These are phyloP conservation scores for Megalops cyprinoides DNA, from an alignment of 2,797 vertebrate genomes.

Conservation along the genomic window DNA sequence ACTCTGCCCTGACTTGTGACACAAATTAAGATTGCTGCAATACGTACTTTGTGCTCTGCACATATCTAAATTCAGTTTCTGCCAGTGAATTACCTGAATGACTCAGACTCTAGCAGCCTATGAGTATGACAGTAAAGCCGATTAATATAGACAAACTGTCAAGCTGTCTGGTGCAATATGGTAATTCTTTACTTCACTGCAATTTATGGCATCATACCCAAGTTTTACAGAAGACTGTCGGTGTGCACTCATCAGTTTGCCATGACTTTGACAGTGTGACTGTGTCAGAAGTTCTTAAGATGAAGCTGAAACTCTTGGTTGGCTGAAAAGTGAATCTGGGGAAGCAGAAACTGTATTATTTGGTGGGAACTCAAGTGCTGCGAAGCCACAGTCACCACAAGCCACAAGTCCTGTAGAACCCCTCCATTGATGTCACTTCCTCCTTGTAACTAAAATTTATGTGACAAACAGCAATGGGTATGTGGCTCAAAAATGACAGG, in stretches of 20 bases:
- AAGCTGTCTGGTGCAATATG: constrained; percentile 44
- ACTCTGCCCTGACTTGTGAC: neutral
- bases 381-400: too few relatives aligned
- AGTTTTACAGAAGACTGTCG: constrained; percentile 4
- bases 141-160: constrained; percentile 51
- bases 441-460: too few relatives aligned
- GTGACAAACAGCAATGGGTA: too few relatives aligned
- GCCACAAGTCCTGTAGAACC: too few relatives aligned
- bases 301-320: neutral
- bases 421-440: too few relatives aligned
- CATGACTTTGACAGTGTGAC: too few relatives aligned
- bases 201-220: constrained; percentile 21
- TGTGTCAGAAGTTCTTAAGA: neutral
- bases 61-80: constrained; percentile 34
- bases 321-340: neutral
- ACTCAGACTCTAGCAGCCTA: neutral
- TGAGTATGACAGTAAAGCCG: constrained; percentile 39
- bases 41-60: neutral
- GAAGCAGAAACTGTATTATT: neutral
- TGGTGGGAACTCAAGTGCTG: neutral
- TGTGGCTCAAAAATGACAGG: too few relatives aligned
- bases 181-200: constrained; percentile 36
- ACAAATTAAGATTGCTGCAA: neutral
- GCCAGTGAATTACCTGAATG: constrained; percentile 28
- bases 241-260: neutral